Evolutionary conservation across 23 tunicate genomes (phyloP), one percentile per base, ranked within the genome.

Genomic region (Phallusia fumigata): DNA sequence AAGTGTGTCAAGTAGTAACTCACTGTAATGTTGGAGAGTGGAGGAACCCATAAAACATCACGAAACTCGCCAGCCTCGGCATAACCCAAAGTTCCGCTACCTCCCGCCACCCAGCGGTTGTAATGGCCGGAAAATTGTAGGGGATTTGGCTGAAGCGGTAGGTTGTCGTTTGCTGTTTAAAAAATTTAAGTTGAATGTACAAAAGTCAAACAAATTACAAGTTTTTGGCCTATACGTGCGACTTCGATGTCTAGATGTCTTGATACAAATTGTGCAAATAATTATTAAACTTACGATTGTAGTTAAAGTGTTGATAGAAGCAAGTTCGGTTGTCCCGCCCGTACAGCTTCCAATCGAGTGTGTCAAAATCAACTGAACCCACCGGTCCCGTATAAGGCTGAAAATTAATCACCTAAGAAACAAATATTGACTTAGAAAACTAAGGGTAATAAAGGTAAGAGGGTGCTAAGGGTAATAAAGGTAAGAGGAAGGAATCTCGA

Each of bases 1-100:
- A n/a, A n/a, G n/a, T n/a, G n/a, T 22, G 3, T 6, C 69, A 36
- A 21, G 16, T 24, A 6, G 5, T 58, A n/a, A 58, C 95, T 80
- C 64, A 90, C 95, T 19, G 95, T 90, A 45, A 90, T 90, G 45
- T 90, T 90, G n/a, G 85, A 44, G 24, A 90, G 69, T 18, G 95
- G 95, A 15, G 95, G 95, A 15, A 90, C 89, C 50, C 65, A 18
- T 18, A 90, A 26, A 26, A 80, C 85, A 81, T 90, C 95, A 40
- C 74, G 83, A 76, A 82, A 90, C 24, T 81, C 86, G 34, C 95
- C 95, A 5, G 72, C 82, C 75, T 64, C 44, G 12, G 79, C 86
- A 76, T 90, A 90, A 40, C 89, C 95, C 12, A 90, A 35, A 53
- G 89, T 84, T 5, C 85, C 89, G 11, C 15, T 13, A 22, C 69